A percentile compares a stretch with the other conserved stretches of the same genome.
These are phyloP conservation scores for Imbricaverruca yamaguchii DNA, from an alignment of 2,888 invertebrate genomes.

Conservation along the genomic window DNA sequence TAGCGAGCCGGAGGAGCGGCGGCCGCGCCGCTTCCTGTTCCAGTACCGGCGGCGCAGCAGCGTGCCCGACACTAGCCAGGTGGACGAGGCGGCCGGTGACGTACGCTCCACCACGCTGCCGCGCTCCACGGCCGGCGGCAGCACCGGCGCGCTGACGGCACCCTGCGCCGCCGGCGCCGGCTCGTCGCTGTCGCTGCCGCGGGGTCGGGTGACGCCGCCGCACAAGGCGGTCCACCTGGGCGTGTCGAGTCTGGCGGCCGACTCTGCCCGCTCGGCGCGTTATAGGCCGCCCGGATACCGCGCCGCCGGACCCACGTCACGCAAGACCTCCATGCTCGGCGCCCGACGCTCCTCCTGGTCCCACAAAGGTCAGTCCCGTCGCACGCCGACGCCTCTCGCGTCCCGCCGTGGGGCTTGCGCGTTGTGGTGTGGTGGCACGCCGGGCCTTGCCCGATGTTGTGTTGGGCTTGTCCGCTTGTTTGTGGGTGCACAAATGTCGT, in stretches of 20 bases:
- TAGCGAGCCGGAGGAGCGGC: constrained; percentile 2
- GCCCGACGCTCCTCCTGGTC: constrained; percentile 4
- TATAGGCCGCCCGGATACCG: background rate
- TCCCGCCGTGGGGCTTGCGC: no score
- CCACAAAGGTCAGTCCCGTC: constrained; percentile 15
- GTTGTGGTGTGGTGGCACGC: no score
- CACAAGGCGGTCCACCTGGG: constrained; percentile 42
- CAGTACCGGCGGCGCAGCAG: constrained; percentile 49
- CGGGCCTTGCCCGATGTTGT: no score
- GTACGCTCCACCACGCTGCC: constrained; percentile 35
- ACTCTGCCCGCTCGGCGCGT: constrained; percentile 9
- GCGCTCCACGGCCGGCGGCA: constrained; percentile 39
- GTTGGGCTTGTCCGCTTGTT: no score
- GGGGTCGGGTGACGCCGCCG: constrained; percentile 25
- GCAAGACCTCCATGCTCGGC: background rate
- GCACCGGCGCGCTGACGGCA: constrained; percentile 13
- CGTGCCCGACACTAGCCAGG: constrained; percentile 48
- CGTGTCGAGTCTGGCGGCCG: constrained; percentile 28
- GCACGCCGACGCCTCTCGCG: no score
- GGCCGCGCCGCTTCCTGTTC: constrained; percentile 7
- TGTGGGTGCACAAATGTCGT: no score
- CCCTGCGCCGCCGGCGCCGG: constrained; percentile 34
- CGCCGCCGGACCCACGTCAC: background rate
- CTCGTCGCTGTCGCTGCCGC: constrained; percentile 24
- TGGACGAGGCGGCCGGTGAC: constrained; percentile 23